phyloP scores from a whole-genome alignment of 1,140 invertebrate species.

The Drosophila parvula region DNA sequence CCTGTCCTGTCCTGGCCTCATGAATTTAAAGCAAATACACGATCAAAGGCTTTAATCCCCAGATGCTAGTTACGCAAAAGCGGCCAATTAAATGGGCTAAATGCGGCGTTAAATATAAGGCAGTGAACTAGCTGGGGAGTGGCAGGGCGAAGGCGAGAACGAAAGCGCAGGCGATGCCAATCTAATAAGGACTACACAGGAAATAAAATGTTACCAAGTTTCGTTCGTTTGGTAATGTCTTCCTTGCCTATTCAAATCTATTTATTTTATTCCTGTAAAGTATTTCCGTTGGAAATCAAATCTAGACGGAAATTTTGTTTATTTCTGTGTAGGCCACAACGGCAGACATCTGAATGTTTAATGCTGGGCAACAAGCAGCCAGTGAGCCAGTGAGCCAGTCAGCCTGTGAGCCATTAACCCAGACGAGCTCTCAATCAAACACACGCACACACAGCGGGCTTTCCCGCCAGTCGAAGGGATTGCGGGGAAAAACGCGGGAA shows the following conservation, averaged over 20 bases:
- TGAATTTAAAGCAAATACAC: conserved; percentile 75
- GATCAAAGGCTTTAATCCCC: conserved; percentile 77
- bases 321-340: conserved; percentile 34
- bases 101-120: conserved; percentile 72
- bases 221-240: background rate
- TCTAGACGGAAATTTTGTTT: background rate
- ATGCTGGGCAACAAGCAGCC: conserved; percentile 60
- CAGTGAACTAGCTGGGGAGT: conserved; percentile 22
- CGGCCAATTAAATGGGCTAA: conserved; percentile 76
- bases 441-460: conserved; percentile 58
- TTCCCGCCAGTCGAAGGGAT: conserved; percentile 8
- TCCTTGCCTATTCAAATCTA: too few relatives aligned
- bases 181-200: conserved; percentile 57
- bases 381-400: conserved; percentile 28
- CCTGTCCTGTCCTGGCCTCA: conserved; percentile 16
- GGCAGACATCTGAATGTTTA: conserved; percentile 70
- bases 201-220: background rate
- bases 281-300: too few relatives aligned
- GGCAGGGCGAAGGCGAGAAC: background rate
- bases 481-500: background rate
- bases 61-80: conserved; percentile 71
- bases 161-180: conserved; percentile 42
- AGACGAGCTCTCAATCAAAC: conserved; percentile 68
- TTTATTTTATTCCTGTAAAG: background rate
- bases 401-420: conserved; percentile 32